Percentiles rank a stretch among this genome's conserved stretches.
Evolutionary conservation across 2,113 vertebrate genomes (phyloP).

Genomic region (Pandion haliaetus): DNA sequence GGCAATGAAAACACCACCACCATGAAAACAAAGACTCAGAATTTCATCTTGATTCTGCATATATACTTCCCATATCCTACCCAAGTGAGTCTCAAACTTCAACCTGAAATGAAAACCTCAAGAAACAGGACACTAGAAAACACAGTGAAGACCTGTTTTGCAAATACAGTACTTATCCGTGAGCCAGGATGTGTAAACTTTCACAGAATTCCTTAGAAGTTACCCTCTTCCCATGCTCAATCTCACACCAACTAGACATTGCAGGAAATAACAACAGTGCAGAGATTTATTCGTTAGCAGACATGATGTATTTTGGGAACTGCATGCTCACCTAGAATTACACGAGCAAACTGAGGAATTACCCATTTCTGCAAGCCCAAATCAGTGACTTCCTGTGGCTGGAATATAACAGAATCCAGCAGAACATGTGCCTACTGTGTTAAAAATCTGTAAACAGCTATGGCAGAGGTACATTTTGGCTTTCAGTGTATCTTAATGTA

Average conservation of each 20-base stretch:
- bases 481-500: not conserved
- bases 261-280: not conserved
- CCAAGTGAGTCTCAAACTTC: not conserved
- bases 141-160: not conserved
- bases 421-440: rapidly evolving
- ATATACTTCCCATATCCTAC: not conserved
- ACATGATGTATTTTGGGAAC: no score
- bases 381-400: not conserved
- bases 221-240: not conserved
- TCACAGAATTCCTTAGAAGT: not conserved
- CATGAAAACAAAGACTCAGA: not conserved
- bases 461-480: not conserved
- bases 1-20: not conserved
- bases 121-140: not conserved
- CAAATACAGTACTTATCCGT: not conserved
- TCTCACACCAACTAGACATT: not conserved
- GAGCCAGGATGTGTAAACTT: not conserved
- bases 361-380: not conserved
- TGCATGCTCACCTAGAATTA: no score
- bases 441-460: not conserved
- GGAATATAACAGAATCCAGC: not conserved
- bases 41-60: not conserved
- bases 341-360: not conserved
- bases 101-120: not conserved
- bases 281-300: not conserved